Conservation (phyloP, 2,113 vertebrate genomes). For the Sciurus niger region DNA sequence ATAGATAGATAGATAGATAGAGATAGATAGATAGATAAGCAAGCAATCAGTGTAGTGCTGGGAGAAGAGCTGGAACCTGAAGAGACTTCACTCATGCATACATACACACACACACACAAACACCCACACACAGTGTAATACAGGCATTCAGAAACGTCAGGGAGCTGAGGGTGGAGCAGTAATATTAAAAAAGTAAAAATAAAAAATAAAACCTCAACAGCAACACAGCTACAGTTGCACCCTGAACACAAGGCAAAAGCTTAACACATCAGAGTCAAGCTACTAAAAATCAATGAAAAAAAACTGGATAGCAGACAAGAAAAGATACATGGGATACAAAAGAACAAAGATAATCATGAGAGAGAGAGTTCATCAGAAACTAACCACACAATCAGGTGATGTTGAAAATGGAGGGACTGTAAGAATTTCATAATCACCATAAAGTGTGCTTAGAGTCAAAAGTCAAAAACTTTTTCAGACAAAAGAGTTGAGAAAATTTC, state of each 20-base stretch:
- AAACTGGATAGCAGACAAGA: neutral
- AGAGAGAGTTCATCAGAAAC: neutral
- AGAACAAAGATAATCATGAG: neutral
- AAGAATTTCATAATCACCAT: neutral
- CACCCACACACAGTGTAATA: too few relatives aligned
- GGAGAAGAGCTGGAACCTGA: neutral
- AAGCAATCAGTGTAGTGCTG: too few relatives aligned
- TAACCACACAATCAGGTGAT: neutral
- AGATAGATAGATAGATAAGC: too few relatives aligned
- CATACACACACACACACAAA: too few relatives aligned
- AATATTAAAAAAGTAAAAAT: too few relatives aligned
- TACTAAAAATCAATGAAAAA: neutral
- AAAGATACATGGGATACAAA: neutral
- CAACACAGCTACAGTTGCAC: too few relatives aligned
- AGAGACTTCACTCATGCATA: neutral
- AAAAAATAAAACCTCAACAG: neutral
- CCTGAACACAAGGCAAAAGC: too few relatives aligned
- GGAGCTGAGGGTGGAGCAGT: neutral
- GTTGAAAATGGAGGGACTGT: too few relatives aligned
- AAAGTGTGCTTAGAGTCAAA: neutral
- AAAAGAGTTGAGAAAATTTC: neutral
- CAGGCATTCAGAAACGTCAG: neutral
- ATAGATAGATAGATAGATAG: too few relatives aligned
- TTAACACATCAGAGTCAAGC: neutral
- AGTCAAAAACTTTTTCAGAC: too few relatives aligned